Evolutionary conservation across 2,888 invertebrate species (phyloP).

Genomic region (Monopis laevigella): DNA sequence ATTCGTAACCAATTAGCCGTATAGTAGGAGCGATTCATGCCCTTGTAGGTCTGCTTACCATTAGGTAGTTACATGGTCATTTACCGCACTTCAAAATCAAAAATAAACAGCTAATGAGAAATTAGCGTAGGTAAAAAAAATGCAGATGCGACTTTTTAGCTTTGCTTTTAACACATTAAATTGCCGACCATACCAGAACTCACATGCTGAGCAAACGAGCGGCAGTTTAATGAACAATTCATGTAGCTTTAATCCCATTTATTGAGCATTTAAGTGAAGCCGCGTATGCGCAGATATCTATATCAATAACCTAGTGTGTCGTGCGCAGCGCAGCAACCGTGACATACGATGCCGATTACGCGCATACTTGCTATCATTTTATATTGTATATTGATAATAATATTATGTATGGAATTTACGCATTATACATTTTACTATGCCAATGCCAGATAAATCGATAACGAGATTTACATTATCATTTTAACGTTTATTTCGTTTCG

Average conservation of each 20-base stretch:
- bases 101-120: too few species aligned
- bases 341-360: slow-evolving; percentile 20
- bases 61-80: too few species aligned
- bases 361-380: too few species aligned
- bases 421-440: too few species aligned
- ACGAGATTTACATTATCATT: too few species aligned
- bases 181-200: slow-evolving; percentile 30
- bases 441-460: too few species aligned
- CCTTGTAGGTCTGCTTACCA: too few species aligned
- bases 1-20: too few species aligned
- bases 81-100: not conserved
- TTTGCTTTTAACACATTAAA: not conserved
- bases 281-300: slow-evolving; percentile 22
- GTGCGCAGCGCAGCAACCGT: slow-evolving; percentile 18
- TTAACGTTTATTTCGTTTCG: too few species aligned
- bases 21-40: too few species aligned
- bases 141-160: slow-evolving; percentile 9
- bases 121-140: slow-evolving; percentile 14
- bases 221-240: slow-evolving; percentile 42
- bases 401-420: too few species aligned
- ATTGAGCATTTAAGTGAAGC: slow-evolving; percentile 27
- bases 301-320: slow-evolving; percentile 17
- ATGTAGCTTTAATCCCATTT: slow-evolving; percentile 36
- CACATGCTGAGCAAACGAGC: slow-evolving; percentile 24
- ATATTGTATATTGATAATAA: too few species aligned